Percentiles rank a stretch among this genome's conserved stretches.
Evolutionary conservation across 2,113 vertebrate species (phyloP).

Genomic region (Cebus imitator): DNA sequence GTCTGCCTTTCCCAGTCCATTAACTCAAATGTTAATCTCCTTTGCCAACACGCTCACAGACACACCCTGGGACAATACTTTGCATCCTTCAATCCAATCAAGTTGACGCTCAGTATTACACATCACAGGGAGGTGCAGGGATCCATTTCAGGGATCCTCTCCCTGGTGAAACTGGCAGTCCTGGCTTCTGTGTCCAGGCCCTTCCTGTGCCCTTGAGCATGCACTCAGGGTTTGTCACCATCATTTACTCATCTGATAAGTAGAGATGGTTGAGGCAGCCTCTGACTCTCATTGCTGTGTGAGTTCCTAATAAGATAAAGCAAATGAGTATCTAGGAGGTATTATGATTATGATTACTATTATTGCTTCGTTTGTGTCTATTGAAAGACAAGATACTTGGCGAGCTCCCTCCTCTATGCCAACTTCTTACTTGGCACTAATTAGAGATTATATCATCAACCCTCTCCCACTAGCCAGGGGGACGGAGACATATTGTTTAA

Average conservation of each 20-base stretch:
- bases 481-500: fast-evolving
- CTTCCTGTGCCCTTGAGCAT: background rate
- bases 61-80: no score
- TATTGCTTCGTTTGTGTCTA: background rate
- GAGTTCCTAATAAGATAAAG: background rate
- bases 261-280: background rate
- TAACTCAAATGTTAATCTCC: no score
- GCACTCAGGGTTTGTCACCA: background rate
- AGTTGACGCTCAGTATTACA: no score
- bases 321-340: background rate
- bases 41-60: no score
- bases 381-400: background rate
- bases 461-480: fast-evolving
- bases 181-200: background rate
- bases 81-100: no score
- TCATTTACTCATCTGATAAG: background rate
- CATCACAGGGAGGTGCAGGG: no score
- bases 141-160: no score
- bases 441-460: fast-evolving
- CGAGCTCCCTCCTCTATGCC: background rate
- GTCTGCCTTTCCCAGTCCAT: no score
- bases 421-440: background rate
- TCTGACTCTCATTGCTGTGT: background rate
- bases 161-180: no score
- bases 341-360: background rate